Base-by-base conservation (phyloP, 2,113 vertebrate genomes). In the Tautogolabrus adspersus region DNA sequence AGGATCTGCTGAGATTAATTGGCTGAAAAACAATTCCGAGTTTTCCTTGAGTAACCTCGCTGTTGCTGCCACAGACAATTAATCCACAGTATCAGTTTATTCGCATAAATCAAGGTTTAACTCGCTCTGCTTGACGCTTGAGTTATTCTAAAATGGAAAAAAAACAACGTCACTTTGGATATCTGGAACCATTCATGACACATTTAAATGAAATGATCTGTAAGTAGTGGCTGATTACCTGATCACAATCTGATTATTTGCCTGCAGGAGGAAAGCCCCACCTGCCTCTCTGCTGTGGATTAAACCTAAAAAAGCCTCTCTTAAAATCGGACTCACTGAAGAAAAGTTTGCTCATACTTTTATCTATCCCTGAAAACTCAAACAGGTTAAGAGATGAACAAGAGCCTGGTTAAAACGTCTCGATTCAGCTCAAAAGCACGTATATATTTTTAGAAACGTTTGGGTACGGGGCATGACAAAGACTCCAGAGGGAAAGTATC, bases 1-100 rank as follows among this genome's bases (percentile, higher is more conserved):
- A 37, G 61, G 16, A 56, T 71, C 65, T 62, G 62, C 79, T 66
- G 40, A 69, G 66, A 79, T 86, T 77, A 86, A 84, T 84, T 66
- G 79, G 62, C 75, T 55, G 23, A 59, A 71, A 30, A 18, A 47
- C 46, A 47, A 47, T 47, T 47, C 46, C 1, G 46, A 47, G 66
- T 72, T 61, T 68, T 66, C 58, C 65, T 66, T n/a, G 40, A 62
- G 71, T 47, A 42, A 56, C 56, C 62, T 69, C 63, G 0, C n/a
- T 40, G 12, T 22, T 8, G 58, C 52, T 34, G 68, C 74, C 47
- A 2, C 63, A 79, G 46, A 78, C 67, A 66, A 76, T 81, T 59
- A 61, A 55, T 62, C 57, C 38, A 26, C 63, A 74, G 26, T 47
- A 56, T 72, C 26, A 26, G 38, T 34, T 78, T 56, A 40, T 61